Evolutionary conservation across 2,888 invertebrate genomes (phyloP), one percentile per base, ranked within the genome.

Genomic region (Neria commutata): DNA sequence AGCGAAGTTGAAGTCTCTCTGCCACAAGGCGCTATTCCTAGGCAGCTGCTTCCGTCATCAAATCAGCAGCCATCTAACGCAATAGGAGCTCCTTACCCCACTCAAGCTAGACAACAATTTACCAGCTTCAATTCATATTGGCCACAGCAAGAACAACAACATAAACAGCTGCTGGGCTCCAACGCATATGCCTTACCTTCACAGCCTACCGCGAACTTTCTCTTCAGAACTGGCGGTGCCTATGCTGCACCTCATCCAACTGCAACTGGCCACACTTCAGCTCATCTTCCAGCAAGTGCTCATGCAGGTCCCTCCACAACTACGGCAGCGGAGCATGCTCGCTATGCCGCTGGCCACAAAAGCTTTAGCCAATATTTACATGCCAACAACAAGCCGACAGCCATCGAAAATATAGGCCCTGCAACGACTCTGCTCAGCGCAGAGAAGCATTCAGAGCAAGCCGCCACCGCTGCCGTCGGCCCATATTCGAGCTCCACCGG

Each of bases 261-360:
- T 54, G 2, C 54, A 47, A 23, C 21, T 34, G 46, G 34, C 34
- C 24, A 46, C 48, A 26, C 25, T 48, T 1, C 37, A 8, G 11
- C 48, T 25, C 17, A 23, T 48, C 10, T 11, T 55, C 17, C 40
- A 37, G 48, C 48, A 37, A 55, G 16, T 47, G 23, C 11, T 11
- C 24, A 4, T 16, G 10, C 11, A 8, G 14, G 42, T 21, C 4
- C 37, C 37, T 4, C n/a, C 6, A 6, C 37, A 14, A n/a, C 10
- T 37, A 10, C 8, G n/a, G 6, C 37, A n/a, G 37, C 37, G 10
- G 37, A n/a, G 37, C 37, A 29, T 11, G 6, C 6, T 11, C 11
- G 29, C 29, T 8, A 11, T 29, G 29, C 29, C 11, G 29, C 29
- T 29, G 29, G 29, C 11, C 29, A 29, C 29, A 29, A 37, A 3